Evolutionary conservation across 2,797 vertebrate species (phyloP).

Genomic region (Pteronotus mesoamericanus): DNA sequence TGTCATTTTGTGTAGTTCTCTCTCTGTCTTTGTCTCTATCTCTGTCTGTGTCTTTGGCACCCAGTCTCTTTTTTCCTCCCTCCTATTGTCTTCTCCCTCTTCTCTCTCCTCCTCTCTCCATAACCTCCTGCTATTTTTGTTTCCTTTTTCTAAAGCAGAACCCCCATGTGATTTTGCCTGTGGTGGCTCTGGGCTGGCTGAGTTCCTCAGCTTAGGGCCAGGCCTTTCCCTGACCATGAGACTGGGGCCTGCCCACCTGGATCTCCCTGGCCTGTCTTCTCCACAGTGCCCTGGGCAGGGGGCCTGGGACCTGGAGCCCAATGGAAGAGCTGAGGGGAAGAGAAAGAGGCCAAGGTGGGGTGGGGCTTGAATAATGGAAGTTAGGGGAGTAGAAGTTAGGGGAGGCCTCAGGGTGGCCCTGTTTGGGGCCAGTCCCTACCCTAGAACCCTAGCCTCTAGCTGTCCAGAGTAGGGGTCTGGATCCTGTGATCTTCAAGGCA

Average conservation of each 20-base stretch:
- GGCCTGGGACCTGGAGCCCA: not conserved
- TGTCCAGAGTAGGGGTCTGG: not conserved
- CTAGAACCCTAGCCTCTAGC: not conserved
- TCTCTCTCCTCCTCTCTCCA: not conserved
- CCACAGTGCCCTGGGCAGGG: not conserved
- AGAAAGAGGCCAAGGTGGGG: not conserved
- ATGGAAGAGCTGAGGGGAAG: not conserved
- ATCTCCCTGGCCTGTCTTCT: not conserved
- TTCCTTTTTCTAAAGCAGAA: not conserved
- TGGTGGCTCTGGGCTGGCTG: not conserved
- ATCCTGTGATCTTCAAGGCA: not conserved
- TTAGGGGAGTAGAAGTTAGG: too few relatives aligned
- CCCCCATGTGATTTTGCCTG: not conserved
- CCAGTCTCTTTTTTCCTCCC: not conserved
- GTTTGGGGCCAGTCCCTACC: not conserved
- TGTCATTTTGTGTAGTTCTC: rapidly evolving
- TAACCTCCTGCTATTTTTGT: not conserved
- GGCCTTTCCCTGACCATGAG: not conserved
- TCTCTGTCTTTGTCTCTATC: not conserved
- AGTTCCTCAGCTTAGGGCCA: not conserved
- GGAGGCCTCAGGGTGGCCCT: not conserved
- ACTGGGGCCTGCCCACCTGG: not conserved
- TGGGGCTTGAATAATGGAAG: rapidly evolving
- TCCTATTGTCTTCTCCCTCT: not conserved
- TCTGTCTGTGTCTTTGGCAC: not conserved